A percentile compares a stretch with the other conserved stretches of the same genome.
Evolutionary conservation across 2,888 invertebrate genomes (phyloP).

Genomic region (Uropetala carovei): DNA sequence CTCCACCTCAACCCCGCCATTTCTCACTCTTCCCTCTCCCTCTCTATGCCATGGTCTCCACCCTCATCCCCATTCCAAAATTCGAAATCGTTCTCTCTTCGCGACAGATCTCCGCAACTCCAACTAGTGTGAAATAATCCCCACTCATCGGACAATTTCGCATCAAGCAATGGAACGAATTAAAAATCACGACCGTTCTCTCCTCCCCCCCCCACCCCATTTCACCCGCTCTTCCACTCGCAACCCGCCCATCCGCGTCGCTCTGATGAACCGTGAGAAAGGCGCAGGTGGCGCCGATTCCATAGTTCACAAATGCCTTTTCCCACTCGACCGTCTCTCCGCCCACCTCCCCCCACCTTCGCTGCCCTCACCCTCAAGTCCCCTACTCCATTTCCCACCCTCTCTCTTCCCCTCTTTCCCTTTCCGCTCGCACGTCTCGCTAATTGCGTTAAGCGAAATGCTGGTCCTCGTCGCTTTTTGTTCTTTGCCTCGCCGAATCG

Average conservation of each 20-base stretch:
- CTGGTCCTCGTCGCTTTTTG: constrained; percentile 34
- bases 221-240: background rate
- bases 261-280: constrained; percentile 56
- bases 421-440: constrained; percentile 13
- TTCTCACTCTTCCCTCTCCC: background rate
- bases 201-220: background rate
- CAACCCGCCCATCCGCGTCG: background rate
- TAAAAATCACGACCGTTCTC: constrained; percentile 40
- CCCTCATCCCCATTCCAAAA: background rate
- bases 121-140: constrained; percentile 19
- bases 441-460: constrained; percentile 52
- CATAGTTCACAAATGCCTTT: constrained; percentile 3
- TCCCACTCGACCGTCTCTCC: background rate
- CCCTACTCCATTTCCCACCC: background rate
- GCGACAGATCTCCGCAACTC: constrained; percentile 5
- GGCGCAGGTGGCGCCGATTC: constrained; percentile 49
- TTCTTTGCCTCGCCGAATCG: background rate
- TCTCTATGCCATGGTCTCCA: background rate
- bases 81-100: constrained; percentile 8
- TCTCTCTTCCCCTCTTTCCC: background rate
- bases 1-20: background rate
- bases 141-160: constrained; percentile 42
- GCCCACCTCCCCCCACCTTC: background rate
- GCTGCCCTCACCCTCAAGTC: background rate
- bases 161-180: constrained; percentile 53